These are phyloP conservation scores for Campopleginae sp. DNA, from an alignment of 2,888 invertebrate genomes.

Conservation along the genomic window DNA sequence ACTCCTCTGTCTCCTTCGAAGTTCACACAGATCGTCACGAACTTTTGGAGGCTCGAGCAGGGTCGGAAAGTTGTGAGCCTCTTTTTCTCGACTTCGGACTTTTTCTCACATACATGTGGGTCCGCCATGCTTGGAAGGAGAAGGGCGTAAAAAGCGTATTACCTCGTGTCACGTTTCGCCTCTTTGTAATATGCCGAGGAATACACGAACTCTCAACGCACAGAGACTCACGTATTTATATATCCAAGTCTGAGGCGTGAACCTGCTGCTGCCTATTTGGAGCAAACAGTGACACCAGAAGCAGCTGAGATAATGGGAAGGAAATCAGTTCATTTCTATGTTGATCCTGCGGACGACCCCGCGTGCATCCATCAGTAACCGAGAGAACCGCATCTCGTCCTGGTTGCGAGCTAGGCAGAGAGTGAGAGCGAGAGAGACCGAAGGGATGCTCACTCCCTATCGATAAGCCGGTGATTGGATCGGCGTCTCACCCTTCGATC, in stretches of 20 bases:
- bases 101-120: background rate
- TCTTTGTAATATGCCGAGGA: constrained; percentile 24
- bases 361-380: constrained; percentile 65
- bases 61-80: constrained; percentile 25
- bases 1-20: constrained; percentile 2
- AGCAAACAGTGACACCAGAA: constrained; percentile 50
- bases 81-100: constrained; percentile 33
- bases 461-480: constrained; percentile 67
- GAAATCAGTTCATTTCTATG: constrained; percentile 85
- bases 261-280: constrained; percentile 68
- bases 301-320: constrained; percentile 83
- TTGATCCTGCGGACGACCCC: constrained; percentile 80
- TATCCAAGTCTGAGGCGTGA: constrained; percentile 42
- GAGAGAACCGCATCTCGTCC: constrained; percentile 47
- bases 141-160: constrained; percentile 3
- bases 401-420: background rate
- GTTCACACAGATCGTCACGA: constrained; percentile 72
- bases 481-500: constrained; percentile 40
- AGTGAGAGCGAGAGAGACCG: constrained; percentile 30
- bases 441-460: constrained; percentile 45
- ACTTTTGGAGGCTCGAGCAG: constrained; percentile 48
- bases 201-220: constrained; percentile 52
- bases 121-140: background rate
- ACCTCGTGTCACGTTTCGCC: constrained; percentile 35
- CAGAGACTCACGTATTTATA: background rate